Conservation (phyloP, 2,888 invertebrate genomes). For the Apodemia mormo region DNA sequence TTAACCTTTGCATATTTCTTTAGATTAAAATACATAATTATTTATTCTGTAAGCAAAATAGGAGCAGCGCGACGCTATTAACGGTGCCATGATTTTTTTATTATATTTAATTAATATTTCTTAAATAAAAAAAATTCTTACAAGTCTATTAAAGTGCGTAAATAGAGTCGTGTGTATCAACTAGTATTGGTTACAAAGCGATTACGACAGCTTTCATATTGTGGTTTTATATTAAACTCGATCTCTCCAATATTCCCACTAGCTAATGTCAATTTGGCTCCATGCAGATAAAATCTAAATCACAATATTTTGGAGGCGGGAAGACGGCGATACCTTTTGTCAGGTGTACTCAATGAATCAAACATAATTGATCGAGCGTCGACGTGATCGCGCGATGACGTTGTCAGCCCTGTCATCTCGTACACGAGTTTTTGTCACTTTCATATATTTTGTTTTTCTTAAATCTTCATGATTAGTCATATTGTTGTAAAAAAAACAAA, state of each 20-base stretch:
- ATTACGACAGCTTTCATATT: neutral
- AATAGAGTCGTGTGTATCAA: no score
- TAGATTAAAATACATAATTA: no score
- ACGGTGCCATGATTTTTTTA: no score
- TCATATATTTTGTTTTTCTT: constrained; percentile 40
- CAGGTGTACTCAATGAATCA: constrained; percentile 68
- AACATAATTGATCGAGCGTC: constrained; percentile 72
- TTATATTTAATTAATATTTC: no score
- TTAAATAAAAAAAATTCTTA: no score
- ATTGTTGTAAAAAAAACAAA: neutral
- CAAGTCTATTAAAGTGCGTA: no score
- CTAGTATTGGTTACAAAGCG: neutral
- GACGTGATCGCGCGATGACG: constrained; percentile 46
- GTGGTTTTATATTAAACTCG: constrained; percentile 11
- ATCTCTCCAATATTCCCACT: constrained; percentile 27
- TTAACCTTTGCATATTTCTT: no score
- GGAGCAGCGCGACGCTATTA: no score
- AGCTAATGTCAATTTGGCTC: constrained; percentile 44
- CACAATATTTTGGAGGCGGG: constrained; percentile 72
- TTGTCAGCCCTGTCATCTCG: constrained; percentile 53
- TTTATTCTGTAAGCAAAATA: no score
- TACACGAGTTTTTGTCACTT: constrained; percentile 68
- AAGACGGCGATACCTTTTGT: constrained; percentile 50
- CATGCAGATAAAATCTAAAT: constrained; percentile 68
- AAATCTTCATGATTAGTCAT: constrained; percentile 16